phyloP scores from a whole-genome alignment of 2,888 invertebrate genomes.

The Agonopterix alstromeriana region DNA sequence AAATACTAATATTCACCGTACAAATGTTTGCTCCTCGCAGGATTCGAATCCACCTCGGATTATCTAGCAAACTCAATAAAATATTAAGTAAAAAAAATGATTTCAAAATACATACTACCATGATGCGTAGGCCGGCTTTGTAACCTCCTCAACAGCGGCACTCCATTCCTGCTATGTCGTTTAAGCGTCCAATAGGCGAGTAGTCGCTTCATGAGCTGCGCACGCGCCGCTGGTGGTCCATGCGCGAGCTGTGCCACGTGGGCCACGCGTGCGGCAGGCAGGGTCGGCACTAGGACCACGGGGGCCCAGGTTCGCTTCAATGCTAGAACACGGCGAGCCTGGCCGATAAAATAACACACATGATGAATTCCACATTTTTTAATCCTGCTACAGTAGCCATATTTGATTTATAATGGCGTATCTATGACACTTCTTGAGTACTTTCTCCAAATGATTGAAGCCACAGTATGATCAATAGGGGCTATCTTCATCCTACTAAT shows the following conservation, averaged over 20 bases:
- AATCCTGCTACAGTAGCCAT: too few species aligned
- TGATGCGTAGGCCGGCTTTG: conserved; percentile 49
- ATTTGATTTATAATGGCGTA: too few species aligned
- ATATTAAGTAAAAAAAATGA: too few species aligned
- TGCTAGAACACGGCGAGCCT: conserved; percentile 89
- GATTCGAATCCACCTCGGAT: too few species aligned
- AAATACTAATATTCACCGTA: too few species aligned
- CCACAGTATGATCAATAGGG: too few species aligned
- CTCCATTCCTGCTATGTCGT: conserved; percentile 95
- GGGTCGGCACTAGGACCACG: conserved; percentile 94
- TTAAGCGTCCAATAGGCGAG: conserved; percentile 99
- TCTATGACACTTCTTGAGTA: too few species aligned
- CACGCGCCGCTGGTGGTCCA: conserved; percentile 80
- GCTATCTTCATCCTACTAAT: too few species aligned
- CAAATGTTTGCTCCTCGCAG: too few species aligned
- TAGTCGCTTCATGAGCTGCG: conserved; percentile 91
- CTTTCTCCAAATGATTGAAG: too few species aligned
- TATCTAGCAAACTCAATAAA: background rate
- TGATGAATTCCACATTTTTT: background rate
- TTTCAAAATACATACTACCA: conserved; percentile 15
- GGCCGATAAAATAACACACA: background rate
- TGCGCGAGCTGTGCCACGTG: conserved; percentile 89
- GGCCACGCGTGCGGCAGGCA: conserved; percentile 91
- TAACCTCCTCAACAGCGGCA: conserved; percentile 89
- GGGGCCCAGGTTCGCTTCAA: conserved; percentile 94